Evolutionary conservation across 1,140 invertebrate genomes (phyloP).

Genomic region (Drosophila punjabiensis): DNA sequence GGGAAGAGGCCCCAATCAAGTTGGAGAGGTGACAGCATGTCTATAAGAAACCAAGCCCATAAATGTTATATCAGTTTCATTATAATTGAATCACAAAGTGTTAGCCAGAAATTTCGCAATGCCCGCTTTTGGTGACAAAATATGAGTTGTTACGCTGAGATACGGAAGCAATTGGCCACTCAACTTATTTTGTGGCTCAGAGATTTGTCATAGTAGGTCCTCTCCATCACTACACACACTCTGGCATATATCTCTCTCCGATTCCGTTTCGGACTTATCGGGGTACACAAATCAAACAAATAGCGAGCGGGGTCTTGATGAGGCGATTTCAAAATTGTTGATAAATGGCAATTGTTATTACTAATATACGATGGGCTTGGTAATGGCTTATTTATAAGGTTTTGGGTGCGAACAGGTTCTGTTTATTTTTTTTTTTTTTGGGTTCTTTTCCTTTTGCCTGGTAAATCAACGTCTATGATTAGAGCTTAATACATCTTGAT

Average conservation of each 20-base stretch:
- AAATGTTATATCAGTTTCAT: slow-evolving; percentile 57
- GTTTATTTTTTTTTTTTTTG: not conserved
- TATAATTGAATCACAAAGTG: slow-evolving; percentile 69
- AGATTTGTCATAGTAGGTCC: slow-evolving; percentile 43
- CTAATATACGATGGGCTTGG: slow-evolving; percentile 56
- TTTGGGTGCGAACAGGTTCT: slow-evolving; percentile 6
- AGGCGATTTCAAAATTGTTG: slow-evolving; percentile 53
- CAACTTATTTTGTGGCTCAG: slow-evolving; percentile 8
- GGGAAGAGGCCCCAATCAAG: slow-evolving; percentile 15
- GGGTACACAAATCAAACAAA: slow-evolving; percentile 59
- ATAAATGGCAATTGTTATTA: slow-evolving; percentile 70
- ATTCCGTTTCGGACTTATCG: slow-evolving; percentile 41
- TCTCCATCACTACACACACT: slow-evolving; percentile 11
- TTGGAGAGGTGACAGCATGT: slow-evolving; percentile 68
- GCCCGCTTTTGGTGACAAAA: slow-evolving; percentile 35
- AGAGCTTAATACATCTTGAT: slow-evolving; percentile 80
- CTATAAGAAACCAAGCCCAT: slow-evolving; percentile 62
- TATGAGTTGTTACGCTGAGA: slow-evolving; percentile 30
- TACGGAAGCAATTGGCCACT: slow-evolving; percentile 51
- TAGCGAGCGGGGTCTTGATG: slow-evolving; percentile 17
- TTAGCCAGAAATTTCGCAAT: slow-evolving; percentile 53
- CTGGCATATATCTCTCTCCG: slow-evolving; percentile 13
- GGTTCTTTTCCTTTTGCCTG: slow-evolving; percentile 23
- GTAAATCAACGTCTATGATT: slow-evolving; percentile 82
- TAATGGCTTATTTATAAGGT: slow-evolving; percentile 69